Base-by-base conservation (phyloP, 2,113 vertebrate species). In the Hepsetus odoe region DNA sequence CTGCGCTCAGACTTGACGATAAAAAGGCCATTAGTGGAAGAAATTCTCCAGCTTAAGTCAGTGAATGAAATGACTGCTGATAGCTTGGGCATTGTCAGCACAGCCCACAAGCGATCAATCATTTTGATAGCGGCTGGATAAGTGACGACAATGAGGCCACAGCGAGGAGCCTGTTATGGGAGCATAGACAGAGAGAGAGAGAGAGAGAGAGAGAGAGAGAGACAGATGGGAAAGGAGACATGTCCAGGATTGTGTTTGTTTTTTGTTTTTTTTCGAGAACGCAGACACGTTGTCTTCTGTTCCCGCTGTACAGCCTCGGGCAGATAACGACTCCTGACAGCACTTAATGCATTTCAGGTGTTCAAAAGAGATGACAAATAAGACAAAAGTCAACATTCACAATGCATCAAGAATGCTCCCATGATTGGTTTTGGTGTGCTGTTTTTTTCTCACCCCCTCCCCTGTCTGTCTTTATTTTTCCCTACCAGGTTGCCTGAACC, bases 351-450 rank as follows among this genome's bases (percentile, higher is more conserved):
- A 85, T 83, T 44, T 66, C 42, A 75, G 77, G 76, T 84, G 82
- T 82, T 79, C 61, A 76, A 86, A 88, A 81, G 81, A n/a, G 20
- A 83, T 74, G 85, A 86, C 83, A 86, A 88, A 90, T 85, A 82
- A 84, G 79, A 74, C 73, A 59, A 74, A 51, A 35, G 55, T 71
- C 66, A 86, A 83, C 22, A 76, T 80, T 84, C 75, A 62, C 35
- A 56, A 51, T 64, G 56, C 75, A 77, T 55, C 72, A 76, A 22
- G n/a, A 38, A 18, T 28, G 77, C 74, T 61, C 30, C 22, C 24
- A 16, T 30, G 58, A 53, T 61, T 8, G 13, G 12, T 24, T n/a
- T 51, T 22, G 28, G 30, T 30, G 22, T 61, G 33, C 55, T 56
- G 38, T 55, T 44, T 28, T 83, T 70, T 16, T 62, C 66, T 24